A percentile compares a stretch with the other conserved stretches of the same genome.
Evolutionary conservation across 30 jellyfish, hydroid and myxozoan species (phyloP).

Genomic region (Phacellophora camtschatica): DNA sequence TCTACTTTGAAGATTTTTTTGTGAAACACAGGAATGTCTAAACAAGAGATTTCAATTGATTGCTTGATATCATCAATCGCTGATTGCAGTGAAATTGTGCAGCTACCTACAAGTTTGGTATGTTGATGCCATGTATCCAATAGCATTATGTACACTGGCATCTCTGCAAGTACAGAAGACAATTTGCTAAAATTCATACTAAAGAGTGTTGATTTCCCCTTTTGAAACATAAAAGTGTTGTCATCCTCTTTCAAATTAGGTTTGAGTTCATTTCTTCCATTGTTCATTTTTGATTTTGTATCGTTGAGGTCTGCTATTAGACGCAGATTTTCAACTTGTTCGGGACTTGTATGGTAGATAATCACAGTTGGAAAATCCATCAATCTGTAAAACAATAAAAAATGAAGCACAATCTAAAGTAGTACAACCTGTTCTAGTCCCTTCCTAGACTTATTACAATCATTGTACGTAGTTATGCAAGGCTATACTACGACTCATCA

Average conservation of each 20-base stretch:
- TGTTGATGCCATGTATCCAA: conserved; percentile 2
- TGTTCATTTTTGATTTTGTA: background rate
- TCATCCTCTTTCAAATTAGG: conserved; percentile 12
- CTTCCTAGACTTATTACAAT: too few species aligned
- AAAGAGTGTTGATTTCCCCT: conserved; percentile 53
- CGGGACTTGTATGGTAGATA: conserved; percentile 35
- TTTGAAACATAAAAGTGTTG: background rate
- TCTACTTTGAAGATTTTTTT: background rate
- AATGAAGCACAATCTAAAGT: too few species aligned
- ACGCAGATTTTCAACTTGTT: background rate
- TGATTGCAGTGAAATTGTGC: conserved; percentile 30
- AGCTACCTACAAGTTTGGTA: conserved; percentile 39
- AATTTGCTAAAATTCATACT: conserved; percentile 26
- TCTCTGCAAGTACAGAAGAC: background rate
- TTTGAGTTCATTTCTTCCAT: background rate
- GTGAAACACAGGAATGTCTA: background rate
- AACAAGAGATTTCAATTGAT: background rate
- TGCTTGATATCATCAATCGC: conserved; percentile 20
- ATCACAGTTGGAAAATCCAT: conserved; percentile 52
- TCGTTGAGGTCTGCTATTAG: background rate
- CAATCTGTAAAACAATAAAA: too few species aligned
- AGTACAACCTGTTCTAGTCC: too few species aligned
- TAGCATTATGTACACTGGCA: conserved; percentile 33
- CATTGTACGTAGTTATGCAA: too few species aligned
- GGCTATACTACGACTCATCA: too few species aligned